Conservation (phyloP, 2,113 vertebrate genomes). For the Passer domesticus region DNA sequence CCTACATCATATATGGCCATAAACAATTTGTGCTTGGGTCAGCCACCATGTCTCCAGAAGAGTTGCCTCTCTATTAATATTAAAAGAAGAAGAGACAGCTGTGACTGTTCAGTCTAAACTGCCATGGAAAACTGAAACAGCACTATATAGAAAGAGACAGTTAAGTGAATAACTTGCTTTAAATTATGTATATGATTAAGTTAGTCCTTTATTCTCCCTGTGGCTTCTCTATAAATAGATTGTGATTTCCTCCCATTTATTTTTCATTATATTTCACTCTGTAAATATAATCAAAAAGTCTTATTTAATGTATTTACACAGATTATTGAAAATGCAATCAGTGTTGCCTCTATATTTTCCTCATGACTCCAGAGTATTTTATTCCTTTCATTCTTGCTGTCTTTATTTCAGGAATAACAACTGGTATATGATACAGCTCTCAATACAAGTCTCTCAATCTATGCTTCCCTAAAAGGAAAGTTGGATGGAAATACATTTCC, state of each 20-base stretch:
- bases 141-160: background rate
- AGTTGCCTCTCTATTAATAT: slow-evolving; percentile 18
- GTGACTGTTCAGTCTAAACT: background rate
- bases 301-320: background rate
- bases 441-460: background rate
- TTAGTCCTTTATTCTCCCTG: slow-evolving; percentile 33
- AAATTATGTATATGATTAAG: slow-evolving; percentile 25
- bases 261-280: slow-evolving; percentile 1
- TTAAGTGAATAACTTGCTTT: background rate
- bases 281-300: background rate
- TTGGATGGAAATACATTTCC: background rate
- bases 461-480: background rate
- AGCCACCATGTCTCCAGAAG: background rate
- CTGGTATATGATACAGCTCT: background rate
- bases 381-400: background rate
- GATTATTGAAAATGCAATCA: background rate
- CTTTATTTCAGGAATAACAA: background rate
- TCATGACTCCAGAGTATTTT: background rate
- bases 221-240: background rate
- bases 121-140: background rate
- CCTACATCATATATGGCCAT: background rate
- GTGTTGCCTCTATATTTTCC: background rate
- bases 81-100: slow-evolving; percentile 44
- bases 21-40: slow-evolving; percentile 2
- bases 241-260: background rate